Evolutionary conservation across 1,140 invertebrate genomes (phyloP).

Genomic region (Hycleus cichorii): DNA sequence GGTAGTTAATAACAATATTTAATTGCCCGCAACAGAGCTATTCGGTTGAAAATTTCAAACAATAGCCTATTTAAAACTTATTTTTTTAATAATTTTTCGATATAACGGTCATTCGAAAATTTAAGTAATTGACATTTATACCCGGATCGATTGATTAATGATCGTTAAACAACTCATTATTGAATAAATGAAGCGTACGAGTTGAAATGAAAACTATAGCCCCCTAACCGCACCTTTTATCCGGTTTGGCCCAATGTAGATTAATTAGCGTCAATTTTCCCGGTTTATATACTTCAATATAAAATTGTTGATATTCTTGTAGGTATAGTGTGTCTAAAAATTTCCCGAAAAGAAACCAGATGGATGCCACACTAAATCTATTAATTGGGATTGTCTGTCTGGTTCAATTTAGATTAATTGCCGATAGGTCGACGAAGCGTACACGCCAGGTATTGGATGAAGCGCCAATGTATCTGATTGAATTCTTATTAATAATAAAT

Average conservation of each 20-base stretch:
- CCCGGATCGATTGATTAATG: constrained; percentile 16
- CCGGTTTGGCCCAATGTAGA: constrained; percentile 1
- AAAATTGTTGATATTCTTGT: constrained; percentile 12
- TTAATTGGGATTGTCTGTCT: constrained; percentile 32
- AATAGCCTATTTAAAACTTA: too few species aligned
- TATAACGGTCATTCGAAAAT: too few species aligned
- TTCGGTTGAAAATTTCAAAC: too few species aligned
- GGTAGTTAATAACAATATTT: too few species aligned
- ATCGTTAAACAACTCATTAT: constrained; percentile 16
- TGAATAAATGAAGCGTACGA: constrained; percentile 19
- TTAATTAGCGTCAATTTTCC: constrained; percentile 13
- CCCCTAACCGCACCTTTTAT: too few species aligned
- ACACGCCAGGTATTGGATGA: constrained; percentile 3
- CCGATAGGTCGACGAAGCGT: constrained; percentile 22
- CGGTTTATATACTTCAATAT: not conserved
- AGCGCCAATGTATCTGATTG: not conserved
- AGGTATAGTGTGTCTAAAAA: not conserved
- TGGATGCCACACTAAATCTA: constrained; percentile 23
- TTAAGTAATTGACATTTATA: too few species aligned
- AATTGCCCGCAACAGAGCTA: too few species aligned
- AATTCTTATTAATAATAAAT: too few species aligned
- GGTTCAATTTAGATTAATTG: constrained; percentile 35
- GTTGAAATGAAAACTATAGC: constrained; percentile 1
- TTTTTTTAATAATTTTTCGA: too few species aligned
- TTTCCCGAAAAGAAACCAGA: constrained; percentile 1